A percentile compares a stretch with the other conserved stretches of the same genome.
These are phyloP conservation scores for Nebria ingens DNA, from an alignment of 1,140 invertebrate species.

Conservation along the genomic window DNA sequence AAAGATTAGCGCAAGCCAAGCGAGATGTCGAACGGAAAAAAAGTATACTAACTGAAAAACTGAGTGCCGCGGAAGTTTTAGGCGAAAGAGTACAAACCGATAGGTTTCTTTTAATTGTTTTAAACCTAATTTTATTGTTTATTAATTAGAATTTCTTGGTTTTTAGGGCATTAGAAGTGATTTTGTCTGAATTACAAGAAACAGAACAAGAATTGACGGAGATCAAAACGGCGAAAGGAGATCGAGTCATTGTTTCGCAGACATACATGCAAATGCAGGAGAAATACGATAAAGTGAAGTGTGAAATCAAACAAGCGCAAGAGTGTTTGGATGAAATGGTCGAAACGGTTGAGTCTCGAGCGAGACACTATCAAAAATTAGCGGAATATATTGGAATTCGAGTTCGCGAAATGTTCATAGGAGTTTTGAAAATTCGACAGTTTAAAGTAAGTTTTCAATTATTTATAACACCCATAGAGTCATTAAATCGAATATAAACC, in stretches of 20 bases:
- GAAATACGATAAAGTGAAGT: constrained; percentile 16
- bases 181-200: background rate
- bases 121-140: background rate
- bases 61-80: background rate
- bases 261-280: constrained; percentile 18
- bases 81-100: background rate
- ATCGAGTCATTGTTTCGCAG: background rate
- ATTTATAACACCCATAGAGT: background rate
- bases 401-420: constrained; percentile 25
- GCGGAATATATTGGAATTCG: constrained; percentile 26
- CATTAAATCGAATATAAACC: constrained; percentile 5
- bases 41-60: background rate
- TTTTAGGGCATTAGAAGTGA: background rate
- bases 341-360: constrained; percentile 17
- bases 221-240: background rate
- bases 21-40: background rate
- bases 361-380: constrained; percentile 22
- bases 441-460: constrained; percentile 21
- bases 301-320: constrained; percentile 17
- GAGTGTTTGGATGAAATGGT: constrained; percentile 16
- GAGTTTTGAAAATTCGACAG: constrained; percentile 24
- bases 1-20: constrained; percentile 2
- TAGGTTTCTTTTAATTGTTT: background rate
- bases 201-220: background rate
- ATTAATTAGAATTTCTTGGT: background rate